Evolutionary conservation across 2,113 vertebrate species (phyloP), one percentile per base, ranked within the genome.

Genomic region (Entomyzon cyanotis): DNA sequence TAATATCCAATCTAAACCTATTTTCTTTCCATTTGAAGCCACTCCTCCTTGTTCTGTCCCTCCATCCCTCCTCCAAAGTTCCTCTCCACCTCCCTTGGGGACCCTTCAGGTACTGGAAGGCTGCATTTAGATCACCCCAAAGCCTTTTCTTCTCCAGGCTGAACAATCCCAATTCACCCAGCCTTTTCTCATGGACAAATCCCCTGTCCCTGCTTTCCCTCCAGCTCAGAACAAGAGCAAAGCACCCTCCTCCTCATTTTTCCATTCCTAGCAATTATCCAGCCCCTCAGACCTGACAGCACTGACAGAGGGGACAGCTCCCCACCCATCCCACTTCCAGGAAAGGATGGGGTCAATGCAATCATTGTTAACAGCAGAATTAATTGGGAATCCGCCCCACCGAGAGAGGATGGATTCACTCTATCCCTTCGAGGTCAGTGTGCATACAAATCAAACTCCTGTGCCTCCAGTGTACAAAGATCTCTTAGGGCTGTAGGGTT

Each of bases 401-500:
- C 0, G 3, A 55, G 41, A n/a, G 22, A 76, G 21, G 49, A 76
- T 4, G 46, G 44, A 49, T 47, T 80, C 2, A 7, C 59, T 53
- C 24, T 1, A 3, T 49, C 55, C 1, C 85, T 44, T 8, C 0
- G 5, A 69, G 59, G 83, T 88, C 96, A 93, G 59, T 1, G 0
- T 0, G 7, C 86, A 83, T 3, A 84, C 76, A 90, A 94, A 96
- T 87, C 80, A 50, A 89, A 92, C 30, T 23, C 73, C 68, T 22
- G 8, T 7, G 1, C 25, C 91, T 89, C 76, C 60, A 39, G 1
- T 1, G 7, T 33, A 58, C 56, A 93, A 68, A 89, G 83, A 89
- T 63, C 73, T 89, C 89, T 63, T 28, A 90, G 80, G 76, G 37
- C 39, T 75, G 39, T 73, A 59, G 46, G 84, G 74, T 85, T 85